Percentiles rank a stretch among this genome's conserved stretches.
Evolutionary conservation across 2,797 vertebrate genomes (phyloP).

Genomic region (Schizothorax lantsangensis): DNA sequence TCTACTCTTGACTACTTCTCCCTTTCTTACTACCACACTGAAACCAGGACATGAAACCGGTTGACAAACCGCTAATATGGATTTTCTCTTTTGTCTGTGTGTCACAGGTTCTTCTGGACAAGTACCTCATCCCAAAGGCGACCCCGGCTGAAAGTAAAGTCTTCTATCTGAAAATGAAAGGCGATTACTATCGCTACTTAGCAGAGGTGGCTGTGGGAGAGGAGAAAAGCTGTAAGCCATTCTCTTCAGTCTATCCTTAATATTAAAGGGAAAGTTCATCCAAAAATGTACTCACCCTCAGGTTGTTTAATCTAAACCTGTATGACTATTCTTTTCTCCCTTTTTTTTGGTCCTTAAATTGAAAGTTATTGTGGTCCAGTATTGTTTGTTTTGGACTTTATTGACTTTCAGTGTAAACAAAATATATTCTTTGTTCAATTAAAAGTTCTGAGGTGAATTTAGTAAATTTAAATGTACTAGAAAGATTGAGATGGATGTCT

Average conservation of each 20-base stretch:
- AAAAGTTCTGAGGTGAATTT: not conserved
- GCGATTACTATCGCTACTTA: conserved; percentile 95
- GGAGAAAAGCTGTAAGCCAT: conserved; percentile 81
- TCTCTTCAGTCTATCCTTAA: conserved; percentile 11
- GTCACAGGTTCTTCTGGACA: conserved; percentile 87
- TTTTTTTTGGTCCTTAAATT: not conserved
- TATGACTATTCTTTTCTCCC: not conserved
- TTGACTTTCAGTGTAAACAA: not conserved
- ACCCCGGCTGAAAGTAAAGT: conserved; percentile 89
- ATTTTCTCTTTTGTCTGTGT: conserved; percentile 48
- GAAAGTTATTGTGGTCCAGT: not conserved
- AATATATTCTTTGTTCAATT: not conserved
- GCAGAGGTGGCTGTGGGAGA: conserved; percentile 90
- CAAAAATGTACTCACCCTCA: not conserved
- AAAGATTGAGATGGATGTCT: not conserved
- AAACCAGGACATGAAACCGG: not conserved
- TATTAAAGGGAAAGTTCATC: not conserved
- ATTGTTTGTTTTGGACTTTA: not conserved
- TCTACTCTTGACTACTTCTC: not conserved
- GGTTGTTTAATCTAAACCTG: not conserved
- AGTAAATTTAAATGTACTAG: not conserved
- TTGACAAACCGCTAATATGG: not conserved
- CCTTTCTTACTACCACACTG: not conserved
- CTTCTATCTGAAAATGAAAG: conserved; percentile 99
- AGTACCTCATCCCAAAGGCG: conserved; percentile 90